phyloP scores from a whole-genome alignment of 2,888 invertebrate genomes.

The Pristionchus arcanus region DNA sequence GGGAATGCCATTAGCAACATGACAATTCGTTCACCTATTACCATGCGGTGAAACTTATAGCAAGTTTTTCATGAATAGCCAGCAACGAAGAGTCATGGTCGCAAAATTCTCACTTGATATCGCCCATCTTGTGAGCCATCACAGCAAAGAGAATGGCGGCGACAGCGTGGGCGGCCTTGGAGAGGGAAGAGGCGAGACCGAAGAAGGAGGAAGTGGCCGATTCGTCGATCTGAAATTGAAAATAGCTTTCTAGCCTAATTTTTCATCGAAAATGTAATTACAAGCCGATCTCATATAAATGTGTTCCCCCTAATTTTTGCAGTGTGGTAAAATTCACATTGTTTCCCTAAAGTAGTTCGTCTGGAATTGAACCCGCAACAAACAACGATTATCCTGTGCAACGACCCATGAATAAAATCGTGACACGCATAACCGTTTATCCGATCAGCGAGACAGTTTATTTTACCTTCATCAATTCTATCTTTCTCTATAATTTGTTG shows the following conservation, averaged over 20 bases:
- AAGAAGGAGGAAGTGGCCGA: constrained; percentile 67
- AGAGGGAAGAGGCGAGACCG: constrained; percentile 64
- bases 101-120: constrained; percentile 62
- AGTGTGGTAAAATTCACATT: too few relatives aligned
- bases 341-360: too few relatives aligned
- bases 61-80: background rate
- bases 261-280: too few relatives aligned
- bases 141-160: constrained; percentile 66
- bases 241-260: too few relatives aligned
- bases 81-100: too few relatives aligned
- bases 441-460: background rate
- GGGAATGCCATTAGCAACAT: background rate
- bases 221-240: constrained; percentile 61
- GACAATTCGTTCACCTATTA: background rate
- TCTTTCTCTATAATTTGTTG: too few relatives aligned
- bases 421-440: too few relatives aligned
- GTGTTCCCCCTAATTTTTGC: too few relatives aligned
- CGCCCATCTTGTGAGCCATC: constrained; percentile 65
- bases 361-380: too few relatives aligned
- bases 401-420: too few relatives aligned
- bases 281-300: too few relatives aligned
- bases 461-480: background rate
- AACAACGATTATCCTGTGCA: too few relatives aligned
- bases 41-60: background rate
- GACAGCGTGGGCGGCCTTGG: constrained; percentile 66